Evolutionary conservation across 2,888 invertebrate genomes (phyloP), one percentile per base, ranked within the genome.

Genomic region (Spisula solida): DNA sequence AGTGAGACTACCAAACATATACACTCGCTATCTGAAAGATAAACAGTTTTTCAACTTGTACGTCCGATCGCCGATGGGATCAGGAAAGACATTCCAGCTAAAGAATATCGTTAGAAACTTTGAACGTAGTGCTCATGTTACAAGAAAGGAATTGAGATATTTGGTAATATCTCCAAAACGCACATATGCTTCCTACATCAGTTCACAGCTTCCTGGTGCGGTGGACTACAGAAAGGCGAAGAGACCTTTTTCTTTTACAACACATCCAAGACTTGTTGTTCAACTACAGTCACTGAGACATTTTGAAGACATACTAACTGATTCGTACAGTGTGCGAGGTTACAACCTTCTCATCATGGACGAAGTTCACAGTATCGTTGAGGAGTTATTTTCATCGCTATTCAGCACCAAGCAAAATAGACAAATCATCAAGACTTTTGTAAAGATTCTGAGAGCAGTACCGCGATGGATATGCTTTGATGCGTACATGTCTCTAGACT

Each of bases 401-500:
- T 55, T 48, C 29, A 29, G 47, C 16, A 48, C 78, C 10, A 51
- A 51, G 18, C 29, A 84, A 51, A 84, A 78, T 29, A 1, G n/a
- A 25, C 48, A n/a, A 20, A n/a, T 20, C 60, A 80, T 85, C 6
- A 25, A 8, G 10, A 34, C 41, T 12, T 80, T 85, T n/a, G 31
- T 80, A 12, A 85, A 79, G 34, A 60, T 80, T 41, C 25, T 85
- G 6, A 29, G 85, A 56, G 56, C 80, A 6, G 80, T 85, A 79
- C 85, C 85, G 20, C 47, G 85, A 80, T 79, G 79, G 80, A 60
- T 85, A 29, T 85, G 85, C 41, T 56, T 85, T 0, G 85, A 85
- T 41, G 85, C 85, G n/a, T 79, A 85, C 51, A 34, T 85, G 56
- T 85, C 85, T 0, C 41, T 80, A 8, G 85, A 80, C 29, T 78